Conservation (phyloP, 1,140 invertebrate species). For the Leptonema lineaticorne region DNA sequence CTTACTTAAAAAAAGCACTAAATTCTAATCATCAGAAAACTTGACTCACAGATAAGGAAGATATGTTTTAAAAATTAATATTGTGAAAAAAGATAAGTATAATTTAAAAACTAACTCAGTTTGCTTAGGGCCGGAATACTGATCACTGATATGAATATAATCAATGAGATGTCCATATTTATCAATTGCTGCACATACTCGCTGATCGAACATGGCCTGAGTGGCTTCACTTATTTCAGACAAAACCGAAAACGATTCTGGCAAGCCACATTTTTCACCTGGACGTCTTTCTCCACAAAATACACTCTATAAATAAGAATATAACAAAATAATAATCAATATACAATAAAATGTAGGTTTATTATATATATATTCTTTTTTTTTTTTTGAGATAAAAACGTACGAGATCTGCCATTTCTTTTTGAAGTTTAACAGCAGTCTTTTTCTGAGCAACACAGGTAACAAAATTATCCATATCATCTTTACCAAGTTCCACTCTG, state of each 20-base stretch:
- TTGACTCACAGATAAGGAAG: too few relatives aligned
- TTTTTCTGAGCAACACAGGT: conserved; percentile 91
- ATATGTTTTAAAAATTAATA: too few relatives aligned
- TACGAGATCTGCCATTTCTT: conserved; percentile 94
- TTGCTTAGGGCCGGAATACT: conserved; percentile 86
- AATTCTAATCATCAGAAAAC: too few relatives aligned
- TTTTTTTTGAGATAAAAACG: conserved; percentile 44
- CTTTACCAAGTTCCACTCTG: conserved; percentile 83
- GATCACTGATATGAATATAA: conserved; percentile 97
- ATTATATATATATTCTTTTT: not conserved
- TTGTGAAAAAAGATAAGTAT: too few relatives aligned
- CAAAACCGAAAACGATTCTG: conserved; percentile 77
- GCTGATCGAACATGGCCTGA: conserved; percentile 75
- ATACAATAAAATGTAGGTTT: not conserved
- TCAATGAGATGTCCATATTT: conserved; percentile 88
- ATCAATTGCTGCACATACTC: conserved; percentile 77
- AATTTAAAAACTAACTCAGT: conserved; percentile 79
- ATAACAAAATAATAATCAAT: conserved; percentile 20
- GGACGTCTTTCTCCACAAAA: conserved; percentile 90
- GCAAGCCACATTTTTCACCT: conserved; percentile 86
- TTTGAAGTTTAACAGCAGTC: conserved; percentile 76
- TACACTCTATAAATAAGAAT: conserved; percentile 63
- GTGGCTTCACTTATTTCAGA: conserved; percentile 89
- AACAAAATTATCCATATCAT: conserved; percentile 93
- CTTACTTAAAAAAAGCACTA: too few relatives aligned